Evolutionary conservation across 2,888 invertebrate genomes (phyloP), one percentile per base, ranked within the genome.

Genomic region (Emesis furor): DNA sequence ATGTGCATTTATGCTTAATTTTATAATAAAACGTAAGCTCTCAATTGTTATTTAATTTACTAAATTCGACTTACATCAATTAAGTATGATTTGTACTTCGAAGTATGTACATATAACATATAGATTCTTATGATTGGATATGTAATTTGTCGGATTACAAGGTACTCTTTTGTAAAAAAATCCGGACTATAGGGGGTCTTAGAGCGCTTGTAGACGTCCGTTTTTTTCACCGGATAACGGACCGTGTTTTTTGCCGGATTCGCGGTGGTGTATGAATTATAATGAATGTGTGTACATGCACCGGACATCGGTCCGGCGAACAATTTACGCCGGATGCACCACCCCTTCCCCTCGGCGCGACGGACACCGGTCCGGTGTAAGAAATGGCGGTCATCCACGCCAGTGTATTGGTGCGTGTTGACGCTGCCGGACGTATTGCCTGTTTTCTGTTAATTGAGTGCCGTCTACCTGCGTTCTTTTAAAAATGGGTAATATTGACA

Each of bases 261-360:
- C 83, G 81, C 82, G 78, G 80, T 83, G 80, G 81, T 82, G 86
- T 87, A 86, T 84, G 84, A 30, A 10, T 86, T 87, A 86, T 84
- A 86, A 85, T 88, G 85, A 86, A 83, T 78, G 83, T 85, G 82
- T 85, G 82, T 88, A 87, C 82, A 86, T 86, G 87, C 88, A 88
- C 86, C 87, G 88, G 89, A 88, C 83, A 88, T 77, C 82, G 84
- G 87, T 87, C 88, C 87, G 88, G 88, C 83, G 87, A 87, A 85
- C 68, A 80, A 76, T 72, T 35, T 35, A 35, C 35, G 35, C 35
- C 35, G 88, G 87, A 84, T 90, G 87, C 86, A 85, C 87, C 83
- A 78, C 86, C 86, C 72, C 81, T 84, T 86, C 86, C 86, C 84
- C 83, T 86, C 86, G 86, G 86, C 85, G 86, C 88, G 85, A 85